phyloP scores from a whole-genome alignment of 2,113 vertebrate genomes.

The Sceloporus tristichus region DNA sequence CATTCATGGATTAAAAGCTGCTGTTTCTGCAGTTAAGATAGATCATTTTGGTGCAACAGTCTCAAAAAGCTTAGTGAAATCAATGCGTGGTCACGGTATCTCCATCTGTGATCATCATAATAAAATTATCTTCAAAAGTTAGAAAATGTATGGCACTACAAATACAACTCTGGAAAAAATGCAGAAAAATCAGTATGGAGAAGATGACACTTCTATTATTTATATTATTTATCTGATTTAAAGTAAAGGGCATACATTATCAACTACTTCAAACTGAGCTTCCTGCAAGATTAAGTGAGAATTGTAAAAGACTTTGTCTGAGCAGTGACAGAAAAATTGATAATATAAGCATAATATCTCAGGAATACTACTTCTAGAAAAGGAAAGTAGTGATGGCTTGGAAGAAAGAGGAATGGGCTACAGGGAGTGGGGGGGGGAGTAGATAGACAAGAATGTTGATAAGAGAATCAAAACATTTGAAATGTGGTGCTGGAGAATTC shows the following conservation, averaged over 20 bases:
- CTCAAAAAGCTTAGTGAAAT: neutral
- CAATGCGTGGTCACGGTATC: neutral
- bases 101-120: neutral
- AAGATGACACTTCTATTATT: neutral
- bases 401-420: no score
- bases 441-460: no score
- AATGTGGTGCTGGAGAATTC: no score
- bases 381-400: neutral
- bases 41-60: neutral
- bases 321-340: neutral
- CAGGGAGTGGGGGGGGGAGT: no score
- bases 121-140: neutral
- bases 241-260: neutral
- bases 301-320: neutral
- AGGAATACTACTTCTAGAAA: neutral
- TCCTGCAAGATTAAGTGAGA: neutral
- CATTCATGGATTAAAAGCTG: neutral
- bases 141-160: neutral
- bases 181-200: neutral
- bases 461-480: no score
- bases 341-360: neutral
- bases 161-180: neutral
- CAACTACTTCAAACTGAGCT: neutral
- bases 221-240: slow-evolving; percentile 1
- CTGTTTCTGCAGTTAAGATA: neutral